Evolutionary conservation across 1,140 invertebrate species (phyloP).

Genomic region (Neuroterus valhalla): DNA sequence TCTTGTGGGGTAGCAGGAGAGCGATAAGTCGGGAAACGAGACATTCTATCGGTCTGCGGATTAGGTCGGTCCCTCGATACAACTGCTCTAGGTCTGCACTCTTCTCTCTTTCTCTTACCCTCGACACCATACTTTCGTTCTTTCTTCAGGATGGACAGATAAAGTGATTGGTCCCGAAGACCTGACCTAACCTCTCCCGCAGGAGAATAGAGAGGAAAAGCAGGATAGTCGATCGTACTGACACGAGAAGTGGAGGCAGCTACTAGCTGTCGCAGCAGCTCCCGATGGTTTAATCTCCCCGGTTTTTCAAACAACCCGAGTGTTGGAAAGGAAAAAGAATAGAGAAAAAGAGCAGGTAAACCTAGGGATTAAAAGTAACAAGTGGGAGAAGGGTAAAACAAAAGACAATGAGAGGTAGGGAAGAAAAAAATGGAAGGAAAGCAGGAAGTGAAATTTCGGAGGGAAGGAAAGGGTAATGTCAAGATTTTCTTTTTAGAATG

Average conservation of each 20-base stretch:
- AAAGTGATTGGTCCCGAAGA: slow-evolving; percentile 37
- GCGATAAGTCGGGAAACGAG: neutral
- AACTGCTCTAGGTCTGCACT: neutral
- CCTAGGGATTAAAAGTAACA: neutral
- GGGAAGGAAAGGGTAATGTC: neutral
- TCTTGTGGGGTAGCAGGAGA: neutral
- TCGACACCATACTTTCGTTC: neutral
- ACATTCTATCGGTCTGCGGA: neutral
- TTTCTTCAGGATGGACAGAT: slow-evolving; percentile 3
- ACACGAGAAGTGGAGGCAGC: slow-evolving; percentile 29
- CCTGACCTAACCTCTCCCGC: slow-evolving; percentile 30
- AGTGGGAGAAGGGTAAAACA: neutral
- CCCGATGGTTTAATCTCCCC: slow-evolving; percentile 53
- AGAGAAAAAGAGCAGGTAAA: neutral
- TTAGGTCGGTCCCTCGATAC: slow-evolving; percentile 15
- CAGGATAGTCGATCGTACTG: neutral
- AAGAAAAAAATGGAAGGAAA: neutral
- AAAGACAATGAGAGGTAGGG: neutral
- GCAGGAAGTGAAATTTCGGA: neutral
- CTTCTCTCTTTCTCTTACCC: slow-evolving; percentile 14
- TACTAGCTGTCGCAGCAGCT: slow-evolving; percentile 46
- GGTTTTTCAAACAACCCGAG: slow-evolving; percentile 41
- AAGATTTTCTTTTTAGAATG: neutral
- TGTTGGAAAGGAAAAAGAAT: slow-evolving; percentile 8
- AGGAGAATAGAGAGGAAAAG: slow-evolving; percentile 29